These are phyloP conservation scores for Kryphioiulus occultus DNA, from an alignment of 2,888 invertebrate species.

Conservation along the genomic window DNA sequence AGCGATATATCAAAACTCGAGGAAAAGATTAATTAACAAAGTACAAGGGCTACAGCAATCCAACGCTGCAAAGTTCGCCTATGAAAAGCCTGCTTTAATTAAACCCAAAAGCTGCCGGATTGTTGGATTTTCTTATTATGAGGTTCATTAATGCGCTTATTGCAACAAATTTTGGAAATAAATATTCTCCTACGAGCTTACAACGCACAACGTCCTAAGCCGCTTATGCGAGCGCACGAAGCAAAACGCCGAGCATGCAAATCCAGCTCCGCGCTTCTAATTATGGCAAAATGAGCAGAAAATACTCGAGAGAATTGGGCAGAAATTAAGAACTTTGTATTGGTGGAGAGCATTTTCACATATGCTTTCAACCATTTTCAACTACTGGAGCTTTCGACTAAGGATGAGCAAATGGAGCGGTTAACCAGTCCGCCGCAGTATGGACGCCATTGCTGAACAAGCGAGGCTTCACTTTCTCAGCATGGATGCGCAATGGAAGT, in stretches of 20 bases:
- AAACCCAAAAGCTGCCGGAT: conserved; percentile 22
- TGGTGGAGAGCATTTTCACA: no score
- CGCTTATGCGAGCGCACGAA: not conserved
- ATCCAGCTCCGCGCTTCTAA: not conserved
- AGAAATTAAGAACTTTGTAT: not conserved
- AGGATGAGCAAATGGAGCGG: not conserved
- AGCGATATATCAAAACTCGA: conserved; percentile 31
- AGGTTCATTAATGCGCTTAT: conserved; percentile 35
- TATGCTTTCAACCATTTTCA: no score
- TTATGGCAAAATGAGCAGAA: not conserved
- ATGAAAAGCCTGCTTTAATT: conserved; percentile 17
- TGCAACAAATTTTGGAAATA: conserved; percentile 22
- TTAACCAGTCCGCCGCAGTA: no score
- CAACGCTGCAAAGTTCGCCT: not conserved
- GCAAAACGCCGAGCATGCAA: not conserved
- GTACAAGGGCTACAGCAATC: not conserved
- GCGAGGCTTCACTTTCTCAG: no score
- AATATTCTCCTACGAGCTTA: conserved; percentile 13
- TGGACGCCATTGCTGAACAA: no score
- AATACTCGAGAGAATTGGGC: not conserved
- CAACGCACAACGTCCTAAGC: not conserved
- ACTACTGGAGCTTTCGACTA: no score
- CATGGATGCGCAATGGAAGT: no score
- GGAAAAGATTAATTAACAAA: conserved; percentile 29
- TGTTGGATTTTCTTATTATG: conserved; percentile 31